A percentile compares a stretch with the other conserved stretches of the same genome.
Conservation (phyloP, 2,113 vertebrate species). For the Rhombomys opimus region DNA sequence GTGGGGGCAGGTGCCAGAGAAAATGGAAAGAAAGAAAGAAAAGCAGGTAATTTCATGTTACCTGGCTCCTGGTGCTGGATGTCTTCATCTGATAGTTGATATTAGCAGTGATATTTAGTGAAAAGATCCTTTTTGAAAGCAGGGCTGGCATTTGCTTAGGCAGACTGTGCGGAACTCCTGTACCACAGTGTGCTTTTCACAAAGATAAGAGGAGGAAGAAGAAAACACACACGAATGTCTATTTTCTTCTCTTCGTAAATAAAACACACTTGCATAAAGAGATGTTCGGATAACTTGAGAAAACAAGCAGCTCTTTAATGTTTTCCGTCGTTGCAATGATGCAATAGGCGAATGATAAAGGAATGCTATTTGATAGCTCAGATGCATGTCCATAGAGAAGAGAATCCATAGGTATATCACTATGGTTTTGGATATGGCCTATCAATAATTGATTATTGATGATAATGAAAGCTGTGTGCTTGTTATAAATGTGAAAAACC, state of each 20-base stretch:
- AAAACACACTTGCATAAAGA: background rate
- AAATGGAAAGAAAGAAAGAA: background rate
- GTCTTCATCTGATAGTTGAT: background rate
- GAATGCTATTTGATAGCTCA: background rate
- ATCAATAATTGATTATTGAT: background rate
- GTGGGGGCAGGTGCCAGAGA: rapidly evolving
- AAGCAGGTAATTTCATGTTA: background rate
- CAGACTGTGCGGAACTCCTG: background rate
- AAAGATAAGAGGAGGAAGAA: background rate
- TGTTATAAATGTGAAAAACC: background rate
- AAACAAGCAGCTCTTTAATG: background rate
- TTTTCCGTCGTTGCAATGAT: background rate
- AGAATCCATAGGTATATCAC: background rate
- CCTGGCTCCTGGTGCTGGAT: background rate
- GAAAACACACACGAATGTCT: background rate
- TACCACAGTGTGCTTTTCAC: background rate
- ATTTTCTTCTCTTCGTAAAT: background rate
- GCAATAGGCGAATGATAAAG: background rate
- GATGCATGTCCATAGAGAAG: background rate
- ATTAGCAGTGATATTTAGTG: background rate
- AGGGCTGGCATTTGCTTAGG: background rate
- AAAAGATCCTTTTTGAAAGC: background rate
- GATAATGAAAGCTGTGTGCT: background rate
- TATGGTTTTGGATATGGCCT: background rate
- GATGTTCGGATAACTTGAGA: background rate